Conservation (phyloP, 1,140 invertebrate species). For the Apis florea region DNA sequence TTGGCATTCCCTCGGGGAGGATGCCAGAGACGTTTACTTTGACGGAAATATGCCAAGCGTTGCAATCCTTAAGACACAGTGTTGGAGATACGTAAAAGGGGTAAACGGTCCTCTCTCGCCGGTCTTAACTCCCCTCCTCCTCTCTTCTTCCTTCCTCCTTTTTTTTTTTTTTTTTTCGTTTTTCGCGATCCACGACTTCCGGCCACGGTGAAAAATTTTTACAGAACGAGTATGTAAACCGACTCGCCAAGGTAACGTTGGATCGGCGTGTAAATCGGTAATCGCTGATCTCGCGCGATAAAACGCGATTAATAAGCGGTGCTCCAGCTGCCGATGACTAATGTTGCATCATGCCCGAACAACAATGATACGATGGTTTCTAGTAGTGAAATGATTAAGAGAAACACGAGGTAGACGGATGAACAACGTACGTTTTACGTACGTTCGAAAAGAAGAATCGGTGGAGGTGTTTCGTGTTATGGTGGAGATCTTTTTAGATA, state of each 20-base stretch:
- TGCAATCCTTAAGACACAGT: constrained; percentile 70
- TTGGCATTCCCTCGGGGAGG: constrained; percentile 75
- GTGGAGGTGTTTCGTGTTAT: too few relatives aligned
- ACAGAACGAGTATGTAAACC: neutral
- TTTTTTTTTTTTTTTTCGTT: too few relatives aligned
- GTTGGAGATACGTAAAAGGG: constrained; percentile 56
- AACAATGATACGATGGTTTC: constrained; percentile 7
- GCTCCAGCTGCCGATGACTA: constrained; percentile 2
- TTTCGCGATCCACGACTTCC: neutral
- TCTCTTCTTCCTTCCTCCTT: too few relatives aligned
- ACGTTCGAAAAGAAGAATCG: neutral
- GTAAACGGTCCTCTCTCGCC: constrained; percentile 34
- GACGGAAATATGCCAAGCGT: constrained; percentile 78
- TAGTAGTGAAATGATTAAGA: neutral
- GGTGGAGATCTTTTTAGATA: neutral
- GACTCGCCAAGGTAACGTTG: neutral
- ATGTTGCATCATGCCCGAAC: constrained; percentile 11
- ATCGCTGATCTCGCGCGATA: neutral
- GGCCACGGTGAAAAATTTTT: neutral
- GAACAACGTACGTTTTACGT: neutral
- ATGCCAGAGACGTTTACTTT: constrained; percentile 78
- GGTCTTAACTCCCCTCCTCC: neutral
- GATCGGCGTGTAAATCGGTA: constrained; percentile 37
- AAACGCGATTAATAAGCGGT: constrained; percentile 17
- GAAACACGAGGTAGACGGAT: neutral